Evolutionary conservation across 2,797 vertebrate genomes (phyloP).

Genomic region (Hydrolagus colliei): DNA sequence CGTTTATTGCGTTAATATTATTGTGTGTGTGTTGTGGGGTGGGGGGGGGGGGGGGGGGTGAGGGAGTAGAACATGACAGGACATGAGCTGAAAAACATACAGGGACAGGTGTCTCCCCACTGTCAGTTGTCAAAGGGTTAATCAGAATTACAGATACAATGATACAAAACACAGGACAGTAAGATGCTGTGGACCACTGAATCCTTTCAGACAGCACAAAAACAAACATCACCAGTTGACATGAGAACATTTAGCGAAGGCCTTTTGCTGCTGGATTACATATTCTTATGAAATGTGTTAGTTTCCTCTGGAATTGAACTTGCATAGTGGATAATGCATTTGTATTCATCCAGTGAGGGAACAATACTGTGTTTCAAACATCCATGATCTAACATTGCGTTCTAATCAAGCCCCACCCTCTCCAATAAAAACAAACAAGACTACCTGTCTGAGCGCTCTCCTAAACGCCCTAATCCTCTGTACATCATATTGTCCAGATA

Average conservation of each 20-base stretch:
- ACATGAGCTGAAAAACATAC: no score
- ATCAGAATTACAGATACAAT: not conserved
- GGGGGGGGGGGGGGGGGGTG: no score
- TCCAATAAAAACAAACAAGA: constrained; percentile 1
- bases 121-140: not conserved
- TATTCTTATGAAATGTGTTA: no score
- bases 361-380: not conserved
- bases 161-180: not conserved
- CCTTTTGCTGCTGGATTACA: not conserved
- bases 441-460: constrained; percentile 83
- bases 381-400: not conserved
- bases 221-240: not conserved
- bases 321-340: no score
- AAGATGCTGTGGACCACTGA: not conserved
- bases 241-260: not conserved
- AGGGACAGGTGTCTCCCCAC: no score
- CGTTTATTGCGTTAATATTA: no score
- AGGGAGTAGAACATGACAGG: no score
- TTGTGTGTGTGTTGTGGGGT: no score
- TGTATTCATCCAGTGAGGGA: not conserved
- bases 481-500: constrained; percentile 95
- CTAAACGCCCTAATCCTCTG: constrained; percentile 86
- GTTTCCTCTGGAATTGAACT: no score
- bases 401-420: not conserved
- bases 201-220: not conserved